These are phyloP conservation scores for Echinometra lucunter DNA, from an alignment of 53 echinoderm and acorn worm genomes.

Conservation along the genomic window DNA sequence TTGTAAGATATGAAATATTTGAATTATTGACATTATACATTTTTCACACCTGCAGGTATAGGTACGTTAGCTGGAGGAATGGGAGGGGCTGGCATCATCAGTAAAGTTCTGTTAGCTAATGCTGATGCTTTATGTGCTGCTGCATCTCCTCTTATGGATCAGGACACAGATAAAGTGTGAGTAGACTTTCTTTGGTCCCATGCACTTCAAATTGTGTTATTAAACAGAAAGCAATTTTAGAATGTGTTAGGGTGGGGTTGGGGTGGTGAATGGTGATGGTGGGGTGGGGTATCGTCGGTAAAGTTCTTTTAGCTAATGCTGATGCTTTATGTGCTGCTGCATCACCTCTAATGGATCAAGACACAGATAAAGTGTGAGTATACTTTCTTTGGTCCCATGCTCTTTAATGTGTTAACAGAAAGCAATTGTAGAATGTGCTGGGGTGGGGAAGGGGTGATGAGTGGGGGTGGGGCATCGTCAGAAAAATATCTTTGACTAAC, in stretches of 20 bases:
- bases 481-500: conserved; percentile 94
- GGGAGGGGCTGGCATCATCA: conserved; percentile 87
- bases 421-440: not conserved
- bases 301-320: conserved; percentile 95
- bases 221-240: not conserved
- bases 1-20: no score
- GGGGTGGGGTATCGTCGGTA: conserved; percentile 91
- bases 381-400: not conserved
- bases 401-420: not conserved
- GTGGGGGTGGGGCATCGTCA: conserved; percentile 91
- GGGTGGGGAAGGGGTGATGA: not conserved
- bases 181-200: conserved; percentile 52
- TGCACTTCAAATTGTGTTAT: not conserved
- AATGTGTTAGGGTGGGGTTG: not conserved
- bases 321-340: conserved; percentile 99
- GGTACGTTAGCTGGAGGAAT: conserved; percentile 81
- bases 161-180: conserved; percentile 95
- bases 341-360: conserved; percentile 98
- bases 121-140: conserved; percentile 99
- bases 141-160: conserved; percentile 98
- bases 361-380: conserved; percentile 94
- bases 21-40: not conserved
- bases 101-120: conserved; percentile 96
- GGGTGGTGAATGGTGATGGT: conserved; percentile 58
- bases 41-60: conserved; percentile 48